Percentiles rank a stretch among this genome's conserved stretches.
These are phyloP conservation scores for Diprion similis DNA, from an alignment of 1,140 invertebrate species.

Conservation along the genomic window DNA sequence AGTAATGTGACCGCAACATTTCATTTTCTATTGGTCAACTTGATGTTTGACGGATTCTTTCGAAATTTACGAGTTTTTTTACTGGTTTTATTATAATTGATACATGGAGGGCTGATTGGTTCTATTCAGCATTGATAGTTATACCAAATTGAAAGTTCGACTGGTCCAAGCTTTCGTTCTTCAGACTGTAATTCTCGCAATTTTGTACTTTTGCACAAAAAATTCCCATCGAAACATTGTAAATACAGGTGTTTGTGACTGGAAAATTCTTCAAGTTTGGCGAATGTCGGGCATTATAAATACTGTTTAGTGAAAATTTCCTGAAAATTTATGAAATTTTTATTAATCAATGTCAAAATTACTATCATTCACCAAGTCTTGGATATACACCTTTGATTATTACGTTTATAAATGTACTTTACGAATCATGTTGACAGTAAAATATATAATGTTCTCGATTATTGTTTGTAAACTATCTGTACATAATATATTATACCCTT, in stretches of 20 bases:
- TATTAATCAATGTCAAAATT: background rate
- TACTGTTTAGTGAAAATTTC: background rate
- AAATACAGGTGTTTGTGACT: background rate
- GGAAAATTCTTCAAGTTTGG: background rate
- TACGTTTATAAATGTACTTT: background rate
- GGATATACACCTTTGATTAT: background rate
- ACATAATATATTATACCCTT: background rate
- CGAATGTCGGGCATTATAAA: background rate
- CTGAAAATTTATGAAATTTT: background rate
- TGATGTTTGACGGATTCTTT: no score
- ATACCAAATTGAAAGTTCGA: background rate
- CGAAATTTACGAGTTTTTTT: no score
- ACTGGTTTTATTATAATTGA: no score
- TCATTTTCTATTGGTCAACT: no score
- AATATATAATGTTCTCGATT: background rate
- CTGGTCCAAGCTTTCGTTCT: background rate
- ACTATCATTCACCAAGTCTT: background rate
- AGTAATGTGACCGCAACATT: no score
- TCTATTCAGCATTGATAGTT: background rate
- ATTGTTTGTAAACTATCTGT: slow-evolving; percentile 2
- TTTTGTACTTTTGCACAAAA: background rate
- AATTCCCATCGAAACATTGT: background rate
- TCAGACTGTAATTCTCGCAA: background rate
- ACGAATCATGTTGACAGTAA: background rate
- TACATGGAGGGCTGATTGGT: no score